Percentiles rank a stretch among this genome's conserved stretches.
These are phyloP conservation scores for Pogonophryne albipinna DNA, from an alignment of 2,797 vertebrate genomes.

Conservation along the genomic window DNA sequence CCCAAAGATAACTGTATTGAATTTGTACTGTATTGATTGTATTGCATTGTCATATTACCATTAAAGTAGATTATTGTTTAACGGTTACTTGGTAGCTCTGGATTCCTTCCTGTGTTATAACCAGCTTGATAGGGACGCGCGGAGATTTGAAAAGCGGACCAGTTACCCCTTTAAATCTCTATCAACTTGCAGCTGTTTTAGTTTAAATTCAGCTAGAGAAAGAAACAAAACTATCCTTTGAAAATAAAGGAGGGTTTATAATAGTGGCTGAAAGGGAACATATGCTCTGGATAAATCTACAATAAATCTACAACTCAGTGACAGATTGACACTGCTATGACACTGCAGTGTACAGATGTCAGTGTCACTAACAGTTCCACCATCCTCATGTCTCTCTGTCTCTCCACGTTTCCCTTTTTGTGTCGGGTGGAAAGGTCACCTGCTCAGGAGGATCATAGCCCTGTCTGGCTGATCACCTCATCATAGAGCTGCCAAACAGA, in stretches of 20 bases:
- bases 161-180: too few relatives aligned
- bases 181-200: neutral
- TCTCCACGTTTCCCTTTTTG: constrained; percentile 1
- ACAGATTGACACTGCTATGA: constrained; percentile 9
- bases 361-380: constrained; percentile 27
- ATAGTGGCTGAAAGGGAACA: neutral
- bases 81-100: too few relatives aligned
- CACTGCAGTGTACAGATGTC: constrained; percentile 49
- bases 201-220: neutral
- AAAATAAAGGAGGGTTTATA: neutral
- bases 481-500: constrained; percentile 47
- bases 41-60: too few relatives aligned
- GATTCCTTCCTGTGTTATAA: too few relatives aligned
- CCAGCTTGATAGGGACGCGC: too few relatives aligned
- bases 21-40: too few relatives aligned
- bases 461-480: constrained; percentile 52
- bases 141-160: too few relatives aligned
- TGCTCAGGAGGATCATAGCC: constrained; percentile 66
- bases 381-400: constrained; percentile 22
- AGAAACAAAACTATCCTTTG: neutral
- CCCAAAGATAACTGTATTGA: too few relatives aligned
- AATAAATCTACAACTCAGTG: neutral
- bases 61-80: too few relatives aligned
- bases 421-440: constrained; percentile 82
- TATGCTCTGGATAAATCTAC: neutral